These are phyloP conservation scores for Megalurothrips usitatus DNA, from an alignment of 2,888 invertebrate genomes.

Conservation along the genomic window DNA sequence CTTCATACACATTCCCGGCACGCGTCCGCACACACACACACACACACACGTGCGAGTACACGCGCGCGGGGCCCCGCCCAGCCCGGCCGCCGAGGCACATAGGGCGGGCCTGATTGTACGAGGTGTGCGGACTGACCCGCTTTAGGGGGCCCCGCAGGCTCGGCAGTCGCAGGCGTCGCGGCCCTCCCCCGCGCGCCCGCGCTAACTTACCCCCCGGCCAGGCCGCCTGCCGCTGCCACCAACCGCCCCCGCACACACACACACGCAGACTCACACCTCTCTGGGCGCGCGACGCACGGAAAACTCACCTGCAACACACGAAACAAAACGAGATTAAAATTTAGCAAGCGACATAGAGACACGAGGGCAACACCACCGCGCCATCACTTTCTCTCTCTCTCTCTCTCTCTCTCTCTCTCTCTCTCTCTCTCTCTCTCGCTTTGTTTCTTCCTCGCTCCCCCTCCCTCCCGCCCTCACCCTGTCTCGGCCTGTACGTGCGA, in stretches of 20 bases:
- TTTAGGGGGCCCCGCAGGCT: background rate
- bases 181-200: no score
- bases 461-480: background rate
- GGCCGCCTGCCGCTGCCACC: background rate
- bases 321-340: no score
- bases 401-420: conserved; percentile 15
- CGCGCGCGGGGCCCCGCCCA: background rate
- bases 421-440: background rate
- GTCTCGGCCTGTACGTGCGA: background rate
- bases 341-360: no score
- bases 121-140: background rate
- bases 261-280: background rate
- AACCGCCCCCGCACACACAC: background rate
- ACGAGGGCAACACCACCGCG: background rate
- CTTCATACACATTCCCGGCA: no score
- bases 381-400: background rate
- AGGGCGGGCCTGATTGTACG: background rate
- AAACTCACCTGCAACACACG: no score
- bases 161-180: background rate
- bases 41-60: background rate
- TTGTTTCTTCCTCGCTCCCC: background rate
- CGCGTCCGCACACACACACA: background rate
- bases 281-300: no score
- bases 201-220: background rate
- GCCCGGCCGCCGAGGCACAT: no score